A percentile compares a stretch with the other conserved stretches of the same genome.
These are phyloP conservation scores for Polyergus mexicanus DNA, from an alignment of 1,140 invertebrate genomes.

Conservation along the genomic window DNA sequence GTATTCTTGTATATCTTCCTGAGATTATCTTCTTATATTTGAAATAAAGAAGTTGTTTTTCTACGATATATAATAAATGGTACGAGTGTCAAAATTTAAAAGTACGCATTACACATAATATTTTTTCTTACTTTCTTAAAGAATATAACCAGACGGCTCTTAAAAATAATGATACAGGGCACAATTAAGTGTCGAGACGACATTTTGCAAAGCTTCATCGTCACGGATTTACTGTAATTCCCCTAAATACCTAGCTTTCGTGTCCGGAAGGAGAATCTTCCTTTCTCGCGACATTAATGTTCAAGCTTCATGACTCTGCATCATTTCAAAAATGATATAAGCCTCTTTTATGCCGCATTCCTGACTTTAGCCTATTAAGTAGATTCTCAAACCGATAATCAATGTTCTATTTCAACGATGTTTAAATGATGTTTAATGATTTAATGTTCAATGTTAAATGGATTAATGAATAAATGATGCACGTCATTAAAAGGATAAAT, in stretches of 20 bases:
- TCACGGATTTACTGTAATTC: slow-evolving; percentile 47
- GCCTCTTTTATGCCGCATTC: not conserved
- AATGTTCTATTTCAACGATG: no score
- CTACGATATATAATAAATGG: not conserved
- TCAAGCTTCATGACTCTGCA: slow-evolving; percentile 32
- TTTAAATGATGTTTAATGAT: not conserved
- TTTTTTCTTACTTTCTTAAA: not conserved
- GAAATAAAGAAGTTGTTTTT: not conserved
- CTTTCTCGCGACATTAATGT: slow-evolving; percentile 35
- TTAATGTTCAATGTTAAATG: not conserved
- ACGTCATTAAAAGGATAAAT: not conserved
- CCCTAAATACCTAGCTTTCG: slow-evolving; percentile 40
- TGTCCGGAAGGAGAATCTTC: not conserved
- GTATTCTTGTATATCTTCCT: not conserved
- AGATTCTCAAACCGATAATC: not conserved
- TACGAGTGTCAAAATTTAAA: not conserved
- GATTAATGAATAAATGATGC: not conserved
- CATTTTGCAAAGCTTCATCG: slow-evolving; percentile 33
- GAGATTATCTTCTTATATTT: no score
- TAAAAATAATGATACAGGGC: slow-evolving; percentile 23
- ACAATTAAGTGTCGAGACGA: slow-evolving; percentile 26
- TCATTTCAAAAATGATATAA: slow-evolving; percentile 19
- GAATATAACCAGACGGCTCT: not conserved
- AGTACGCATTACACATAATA: not conserved
- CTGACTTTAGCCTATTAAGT: not conserved